Evolutionary conservation across 2,888 invertebrate genomes (phyloP).

Genomic region (Neoascia interrupta): DNA sequence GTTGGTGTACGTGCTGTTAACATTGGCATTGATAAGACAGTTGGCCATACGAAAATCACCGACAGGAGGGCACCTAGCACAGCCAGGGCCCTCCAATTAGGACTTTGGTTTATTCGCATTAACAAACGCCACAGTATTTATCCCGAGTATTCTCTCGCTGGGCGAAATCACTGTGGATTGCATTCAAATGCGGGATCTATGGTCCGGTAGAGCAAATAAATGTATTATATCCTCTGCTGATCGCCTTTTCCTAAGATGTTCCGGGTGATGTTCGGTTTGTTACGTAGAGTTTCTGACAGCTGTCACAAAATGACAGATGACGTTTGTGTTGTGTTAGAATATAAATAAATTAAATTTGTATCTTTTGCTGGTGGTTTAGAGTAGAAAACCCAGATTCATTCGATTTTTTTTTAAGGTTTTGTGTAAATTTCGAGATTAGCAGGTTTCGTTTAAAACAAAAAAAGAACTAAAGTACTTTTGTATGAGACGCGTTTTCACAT

Average conservation of each 20-base stretch:
- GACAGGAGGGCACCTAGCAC: slow-evolving; percentile 80
- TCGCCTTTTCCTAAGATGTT: background rate
- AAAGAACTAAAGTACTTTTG: slow-evolving; percentile 24
- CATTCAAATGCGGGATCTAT: slow-evolving; percentile 58
- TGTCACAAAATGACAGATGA: slow-evolving; percentile 25
- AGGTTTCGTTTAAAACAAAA: slow-evolving; percentile 24
- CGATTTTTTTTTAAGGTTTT: no score
- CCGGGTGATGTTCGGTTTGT: background rate
- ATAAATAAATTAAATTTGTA: slow-evolving; percentile 28
- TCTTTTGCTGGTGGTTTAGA: background rate
- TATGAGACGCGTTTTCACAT: slow-evolving; percentile 49
- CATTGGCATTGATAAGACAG: slow-evolving; percentile 78
- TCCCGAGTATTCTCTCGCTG: slow-evolving; percentile 63
- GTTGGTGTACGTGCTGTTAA: slow-evolving; percentile 45
- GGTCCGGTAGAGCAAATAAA: slow-evolving; percentile 39
- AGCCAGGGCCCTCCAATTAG: slow-evolving; percentile 80
- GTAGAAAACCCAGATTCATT: slow-evolving; percentile 39
- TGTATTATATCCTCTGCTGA: no score
- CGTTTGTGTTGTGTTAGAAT: slow-evolving; percentile 6
- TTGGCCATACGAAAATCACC: slow-evolving; percentile 77
- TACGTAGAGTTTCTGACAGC: slow-evolving; percentile 16
- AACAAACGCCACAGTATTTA: slow-evolving; percentile 72
- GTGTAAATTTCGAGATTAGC: slow-evolving; percentile 54
- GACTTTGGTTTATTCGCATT: slow-evolving; percentile 79
- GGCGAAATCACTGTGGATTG: slow-evolving; percentile 60